Base-by-base conservation (phyloP, 2,797 vertebrate species). In the Crotalus adamanteus region DNA sequence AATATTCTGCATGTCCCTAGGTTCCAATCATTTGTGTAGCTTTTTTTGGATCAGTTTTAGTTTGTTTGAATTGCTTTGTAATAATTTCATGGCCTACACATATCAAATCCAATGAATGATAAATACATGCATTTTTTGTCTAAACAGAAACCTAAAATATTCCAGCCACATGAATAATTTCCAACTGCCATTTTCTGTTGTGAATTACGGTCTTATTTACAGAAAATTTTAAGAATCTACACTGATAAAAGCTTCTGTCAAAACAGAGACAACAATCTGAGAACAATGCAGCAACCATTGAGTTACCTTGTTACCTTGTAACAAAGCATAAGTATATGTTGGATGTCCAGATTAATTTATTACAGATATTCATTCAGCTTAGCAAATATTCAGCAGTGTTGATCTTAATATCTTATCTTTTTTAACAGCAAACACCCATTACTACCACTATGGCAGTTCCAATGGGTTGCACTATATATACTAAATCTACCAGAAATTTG, bases 251-350 rank as follows among this genome's bases (percentile, higher is more conserved):
- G 69, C 87, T 86, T 86, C 60, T 69, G 31, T 22, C 51, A 90
- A 73, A 90, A 93, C n/a, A 92, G 65, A 20, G 31, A 69, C 31
- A 73, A 73, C 65, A 69, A 69, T 69, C 14, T 69, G 14, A 69
- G n/a, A 69, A 69, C 13, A 73, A 18, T 37, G 16, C 16, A 73
- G 69, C 91, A 93, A 93, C 57, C 57, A 83, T 86, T 91, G 83
- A 78, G 89, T 90, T 51, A 86, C 88, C 92, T 61, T 87, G 89
- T 90, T 51, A 86, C 88, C 92, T 61, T 87, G 59, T 9, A 85
- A 78, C 63, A 94, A 89, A 92, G 86, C 89, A 73, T 18, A 73
- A 0, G 16, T 88, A 86, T 31, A 89, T 89, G 88, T 90, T 92
- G 92, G 90, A 88, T 92, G 92, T 57, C 56, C 47, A 61, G 16